phyloP scores from a whole-genome alignment of 2,888 invertebrate genomes.

The Tipula lateralis region DNA sequence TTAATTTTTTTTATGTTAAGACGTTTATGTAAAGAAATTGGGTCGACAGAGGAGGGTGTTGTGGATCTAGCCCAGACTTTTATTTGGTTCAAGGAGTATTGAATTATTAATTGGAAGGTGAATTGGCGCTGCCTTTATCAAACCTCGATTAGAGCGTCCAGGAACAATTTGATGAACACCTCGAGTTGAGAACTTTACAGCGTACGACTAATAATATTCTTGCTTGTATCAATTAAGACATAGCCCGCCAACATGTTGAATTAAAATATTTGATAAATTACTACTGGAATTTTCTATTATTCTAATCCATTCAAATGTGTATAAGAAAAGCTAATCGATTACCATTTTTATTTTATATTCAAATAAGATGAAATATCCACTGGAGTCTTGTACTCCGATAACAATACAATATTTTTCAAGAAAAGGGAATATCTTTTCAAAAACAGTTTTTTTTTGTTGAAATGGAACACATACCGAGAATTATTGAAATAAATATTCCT shows the following conservation, averaged over 20 bases:
- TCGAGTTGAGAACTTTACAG: too few relatives aligned
- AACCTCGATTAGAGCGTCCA: too few relatives aligned
- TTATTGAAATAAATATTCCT: neutral
- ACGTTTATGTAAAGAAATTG: too few relatives aligned
- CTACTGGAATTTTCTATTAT: neutral
- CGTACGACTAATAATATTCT: too few relatives aligned
- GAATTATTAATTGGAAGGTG: too few relatives aligned
- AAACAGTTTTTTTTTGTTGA: neutral
- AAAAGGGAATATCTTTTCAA: neutral
- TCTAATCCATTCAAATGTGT: neutral
- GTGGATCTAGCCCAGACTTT: too few relatives aligned
- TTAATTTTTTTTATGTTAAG: too few relatives aligned
- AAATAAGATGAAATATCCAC: conserved; percentile 11
- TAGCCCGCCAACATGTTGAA: neutral
- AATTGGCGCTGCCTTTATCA: too few relatives aligned
- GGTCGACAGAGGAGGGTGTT: too few relatives aligned
- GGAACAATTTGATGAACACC: too few relatives aligned
- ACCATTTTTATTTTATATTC: conserved; percentile 19
- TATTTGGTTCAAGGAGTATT: too few relatives aligned
- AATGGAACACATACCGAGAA: neutral
- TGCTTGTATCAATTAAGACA: too few relatives aligned
- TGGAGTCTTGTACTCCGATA: neutral
- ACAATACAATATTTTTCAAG: neutral
- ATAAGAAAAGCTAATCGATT: neutral
- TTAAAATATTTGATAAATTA: neutral